These are phyloP conservation scores for Paramacrobiotus metropolitanus DNA, from an alignment of 1,140 invertebrate genomes.

Conservation along the genomic window DNA sequence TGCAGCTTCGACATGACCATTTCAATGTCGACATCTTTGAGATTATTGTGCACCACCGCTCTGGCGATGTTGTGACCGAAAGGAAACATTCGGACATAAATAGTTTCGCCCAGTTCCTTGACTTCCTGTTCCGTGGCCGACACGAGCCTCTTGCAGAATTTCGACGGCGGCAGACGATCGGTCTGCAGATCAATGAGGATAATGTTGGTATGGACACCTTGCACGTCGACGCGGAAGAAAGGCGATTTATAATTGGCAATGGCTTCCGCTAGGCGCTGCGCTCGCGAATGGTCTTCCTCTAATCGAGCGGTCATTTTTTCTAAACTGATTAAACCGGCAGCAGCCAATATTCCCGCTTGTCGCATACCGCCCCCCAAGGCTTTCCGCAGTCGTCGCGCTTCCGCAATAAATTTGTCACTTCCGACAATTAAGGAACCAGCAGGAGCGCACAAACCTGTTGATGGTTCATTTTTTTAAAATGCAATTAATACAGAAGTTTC, in stretches of 20 bases:
- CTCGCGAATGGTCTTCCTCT: slow-evolving; percentile 43
- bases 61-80: slow-evolving; percentile 30
- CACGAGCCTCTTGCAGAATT: slow-evolving; percentile 33
- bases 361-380: slow-evolving; percentile 73
- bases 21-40: slow-evolving; percentile 34
- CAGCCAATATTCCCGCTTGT: slow-evolving; percentile 64
- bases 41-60: slow-evolving; percentile 40
- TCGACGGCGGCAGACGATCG: slow-evolving; percentile 24
- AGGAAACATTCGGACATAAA: slow-evolving; percentile 31
- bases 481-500: no score
- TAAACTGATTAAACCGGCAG: slow-evolving; percentile 54
- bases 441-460: slow-evolving; percentile 57
- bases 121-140: slow-evolving; percentile 30
- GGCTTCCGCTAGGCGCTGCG: slow-evolving; percentile 38
- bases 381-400: slow-evolving; percentile 50
- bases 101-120: slow-evolving; percentile 23
- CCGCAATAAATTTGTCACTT: slow-evolving; percentile 43
- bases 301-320: slow-evolving; percentile 45
- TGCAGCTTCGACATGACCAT: slow-evolving; percentile 21
- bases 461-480: no score
- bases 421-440: slow-evolving; percentile 64
- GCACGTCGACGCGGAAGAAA: slow-evolving; percentile 36
- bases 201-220: slow-evolving; percentile 48
- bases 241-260: slow-evolving; percentile 26
- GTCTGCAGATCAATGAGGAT: slow-evolving; percentile 36